Evolutionary conservation across 2,888 invertebrate genomes (phyloP).

Genomic region (Ernsta delagoae): DNA sequence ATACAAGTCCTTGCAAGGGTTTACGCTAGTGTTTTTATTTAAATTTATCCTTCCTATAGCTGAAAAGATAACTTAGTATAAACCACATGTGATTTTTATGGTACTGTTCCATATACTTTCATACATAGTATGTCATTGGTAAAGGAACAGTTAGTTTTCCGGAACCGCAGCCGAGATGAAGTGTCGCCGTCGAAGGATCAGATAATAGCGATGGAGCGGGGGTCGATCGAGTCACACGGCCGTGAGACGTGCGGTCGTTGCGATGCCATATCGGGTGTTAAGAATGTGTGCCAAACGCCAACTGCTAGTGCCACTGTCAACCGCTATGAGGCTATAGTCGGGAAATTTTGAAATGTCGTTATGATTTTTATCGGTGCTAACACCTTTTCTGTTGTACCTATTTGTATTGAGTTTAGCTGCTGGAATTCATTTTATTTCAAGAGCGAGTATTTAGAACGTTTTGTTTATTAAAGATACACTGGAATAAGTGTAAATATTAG

Average conservation of each 20-base stretch:
- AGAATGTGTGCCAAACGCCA: constrained; percentile 79
- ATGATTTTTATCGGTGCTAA: neutral
- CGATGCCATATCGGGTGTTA: constrained; percentile 71
- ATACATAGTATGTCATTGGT: constrained; percentile 18
- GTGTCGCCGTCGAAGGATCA: constrained; percentile 44
- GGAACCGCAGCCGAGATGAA: constrained; percentile 36
- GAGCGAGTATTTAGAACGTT: too few species aligned
- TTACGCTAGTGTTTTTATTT: neutral
- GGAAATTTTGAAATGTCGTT: neutral
- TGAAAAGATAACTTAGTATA: neutral
- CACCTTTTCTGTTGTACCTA: too few species aligned
- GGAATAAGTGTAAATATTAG: too few species aligned
- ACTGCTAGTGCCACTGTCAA: constrained; percentile 53
- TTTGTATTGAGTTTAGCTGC: too few species aligned
- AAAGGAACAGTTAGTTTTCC: constrained; percentile 38
- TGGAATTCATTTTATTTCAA: too few species aligned
- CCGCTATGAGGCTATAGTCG: constrained; percentile 14
- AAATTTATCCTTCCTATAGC: neutral
- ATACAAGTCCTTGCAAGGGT: neutral
- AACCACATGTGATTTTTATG: neutral
- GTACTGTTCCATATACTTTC: neutral
- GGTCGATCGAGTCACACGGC: constrained; percentile 66
- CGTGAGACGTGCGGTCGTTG: constrained; percentile 67
- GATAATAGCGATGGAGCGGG: constrained; percentile 42
- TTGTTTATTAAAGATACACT: too few species aligned